Evolutionary conservation across 2,797 vertebrate species (phyloP).

Genomic region (Heterohyrax brucei): DNA sequence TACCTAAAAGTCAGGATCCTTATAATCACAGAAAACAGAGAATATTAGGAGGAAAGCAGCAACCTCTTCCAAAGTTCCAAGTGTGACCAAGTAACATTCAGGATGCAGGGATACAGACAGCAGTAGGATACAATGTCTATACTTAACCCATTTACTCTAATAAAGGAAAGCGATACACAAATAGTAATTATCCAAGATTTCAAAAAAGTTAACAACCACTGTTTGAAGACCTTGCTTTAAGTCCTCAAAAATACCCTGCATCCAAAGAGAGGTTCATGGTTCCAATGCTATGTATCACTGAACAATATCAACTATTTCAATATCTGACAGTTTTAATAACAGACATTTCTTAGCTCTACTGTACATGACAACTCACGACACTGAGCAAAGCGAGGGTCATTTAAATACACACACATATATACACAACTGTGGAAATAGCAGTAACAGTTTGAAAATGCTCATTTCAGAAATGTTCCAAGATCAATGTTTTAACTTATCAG

Average conservation of each 20-base stretch:
- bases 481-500: constrained; percentile 68
- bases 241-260: not conserved
- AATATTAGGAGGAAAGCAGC: constrained; percentile 36
- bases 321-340: not conserved
- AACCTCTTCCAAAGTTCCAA: constrained; percentile 5
- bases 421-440: constrained; percentile 35
- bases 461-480: constrained; percentile 67
- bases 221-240: not conserved
- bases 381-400: constrained; percentile 48
- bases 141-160: not conserved
- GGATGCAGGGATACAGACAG: not conserved
- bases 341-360: not conserved
- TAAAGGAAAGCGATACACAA: not conserved
- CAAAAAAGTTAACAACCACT: not conserved
- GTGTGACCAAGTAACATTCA: not conserved
- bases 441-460: constrained; percentile 49
- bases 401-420: constrained; percentile 52
- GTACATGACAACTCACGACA: constrained; percentile 3
- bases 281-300: not conserved
- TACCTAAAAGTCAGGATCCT: constrained; percentile 6
- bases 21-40: not conserved
- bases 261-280: constrained; percentile 10
- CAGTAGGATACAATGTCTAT: not conserved
- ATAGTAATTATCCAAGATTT: constrained; percentile 46
- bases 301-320: not conserved